Evolutionary conservation across 2,797 vertebrate species (phyloP).

Genomic region (Alauda arvensis): DNA sequence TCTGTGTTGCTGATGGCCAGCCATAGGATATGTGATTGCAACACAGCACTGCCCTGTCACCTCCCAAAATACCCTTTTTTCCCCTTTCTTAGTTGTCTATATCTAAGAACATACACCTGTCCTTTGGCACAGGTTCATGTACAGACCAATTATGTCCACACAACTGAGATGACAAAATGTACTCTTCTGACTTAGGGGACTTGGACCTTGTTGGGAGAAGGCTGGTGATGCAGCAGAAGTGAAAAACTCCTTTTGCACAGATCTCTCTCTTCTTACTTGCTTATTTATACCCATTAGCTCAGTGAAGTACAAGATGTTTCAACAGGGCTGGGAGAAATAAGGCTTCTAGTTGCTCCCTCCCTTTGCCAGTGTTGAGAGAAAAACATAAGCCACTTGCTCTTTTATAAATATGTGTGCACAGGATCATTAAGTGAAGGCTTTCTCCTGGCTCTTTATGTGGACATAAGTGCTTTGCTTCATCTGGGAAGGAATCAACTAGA

Average conservation of each 20-base stretch:
- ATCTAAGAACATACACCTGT: not conserved
- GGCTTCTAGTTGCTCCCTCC: not conserved
- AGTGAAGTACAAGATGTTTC: not conserved
- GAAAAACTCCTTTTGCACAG: not conserved
- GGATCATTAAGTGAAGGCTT: not conserved
- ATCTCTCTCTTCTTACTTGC: not conserved
- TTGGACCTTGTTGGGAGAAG: not conserved
- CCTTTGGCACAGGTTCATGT: not conserved
- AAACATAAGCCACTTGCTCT: not conserved
- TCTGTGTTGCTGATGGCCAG: not conserved
- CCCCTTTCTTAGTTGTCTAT: not conserved
- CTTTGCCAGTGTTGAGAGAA: not conserved
- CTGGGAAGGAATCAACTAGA: not conserved
- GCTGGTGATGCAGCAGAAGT: not conserved
- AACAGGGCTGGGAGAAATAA: not conserved
- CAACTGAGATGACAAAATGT: not conserved
- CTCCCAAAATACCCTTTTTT: not conserved
- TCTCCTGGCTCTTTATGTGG: not conserved
- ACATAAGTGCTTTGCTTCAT: not conserved
- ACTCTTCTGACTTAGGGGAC: not conserved
- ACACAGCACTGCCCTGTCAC: not conserved
- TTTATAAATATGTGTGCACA: not conserved
- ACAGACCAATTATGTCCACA: not conserved
- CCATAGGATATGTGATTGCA: not conserved
- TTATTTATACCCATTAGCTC: not conserved